Conservation (phyloP, 2,797 vertebrate genomes). For the Anguilla megastoma region DNA sequence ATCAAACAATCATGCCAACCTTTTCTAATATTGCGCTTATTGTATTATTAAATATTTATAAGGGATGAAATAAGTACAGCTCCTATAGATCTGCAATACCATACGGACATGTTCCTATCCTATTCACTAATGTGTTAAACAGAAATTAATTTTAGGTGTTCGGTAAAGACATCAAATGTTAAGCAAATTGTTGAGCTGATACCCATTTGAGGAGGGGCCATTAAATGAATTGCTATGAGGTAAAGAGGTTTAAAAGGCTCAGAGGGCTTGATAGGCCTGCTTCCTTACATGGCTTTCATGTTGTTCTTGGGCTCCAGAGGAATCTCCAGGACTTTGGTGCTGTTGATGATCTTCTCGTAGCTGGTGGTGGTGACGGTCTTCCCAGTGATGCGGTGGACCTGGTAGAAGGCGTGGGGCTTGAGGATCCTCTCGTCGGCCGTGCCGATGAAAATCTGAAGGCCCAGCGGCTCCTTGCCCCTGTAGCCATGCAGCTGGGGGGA, state of each 20-base stretch:
- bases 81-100: neutral
- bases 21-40: neutral
- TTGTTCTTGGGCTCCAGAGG: conserved; percentile 96
- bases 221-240: too few relatives aligned
- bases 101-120: neutral
- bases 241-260: neutral
- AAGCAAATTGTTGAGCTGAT: too few relatives aligned
- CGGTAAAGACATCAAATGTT: too few relatives aligned
- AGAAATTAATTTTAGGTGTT: too few relatives aligned
- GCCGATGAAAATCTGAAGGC: conserved; percentile 97
- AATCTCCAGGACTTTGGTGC: conserved; percentile 96
- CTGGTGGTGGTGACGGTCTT: conserved; percentile 98
- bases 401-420: conserved; percentile 97
- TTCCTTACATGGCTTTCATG: conserved; percentile 96
- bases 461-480: conserved; percentile 90
- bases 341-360: conserved; percentile 89
- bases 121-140: too few relatives aligned
- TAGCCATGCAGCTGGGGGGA: conserved; percentile 87
- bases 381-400: conserved; percentile 98
- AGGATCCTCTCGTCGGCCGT: conserved; percentile 95
- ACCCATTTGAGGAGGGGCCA: too few relatives aligned
- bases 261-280: neutral
- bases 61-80: neutral
- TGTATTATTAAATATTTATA: neutral
- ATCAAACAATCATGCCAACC: neutral